phyloP scores from a whole-genome alignment of 2,113 vertebrate species.

The Gopherus flavomarginatus region DNA sequence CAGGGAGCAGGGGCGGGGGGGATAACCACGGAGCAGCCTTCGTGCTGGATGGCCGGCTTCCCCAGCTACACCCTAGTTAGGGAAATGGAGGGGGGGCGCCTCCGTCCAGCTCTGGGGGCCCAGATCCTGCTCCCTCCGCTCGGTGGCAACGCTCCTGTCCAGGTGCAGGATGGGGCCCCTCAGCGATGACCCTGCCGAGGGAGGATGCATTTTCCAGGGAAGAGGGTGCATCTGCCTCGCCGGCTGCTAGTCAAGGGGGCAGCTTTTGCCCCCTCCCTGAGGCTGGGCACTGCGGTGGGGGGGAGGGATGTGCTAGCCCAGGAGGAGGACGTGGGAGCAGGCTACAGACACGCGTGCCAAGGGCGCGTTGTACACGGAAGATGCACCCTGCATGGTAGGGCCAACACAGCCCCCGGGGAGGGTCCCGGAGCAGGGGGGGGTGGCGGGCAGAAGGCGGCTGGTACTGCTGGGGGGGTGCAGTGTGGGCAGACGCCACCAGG shows the following conservation, averaged over 20 bases:
- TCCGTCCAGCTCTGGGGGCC: background rate
- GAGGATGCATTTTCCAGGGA: no score
- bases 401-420: no score
- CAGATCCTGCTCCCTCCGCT: background rate
- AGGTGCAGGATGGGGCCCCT: background rate
- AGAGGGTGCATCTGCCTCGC: background rate
- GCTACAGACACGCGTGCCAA: no score
- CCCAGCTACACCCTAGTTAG: no score
- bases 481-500: background rate
- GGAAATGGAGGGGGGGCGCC: no score
- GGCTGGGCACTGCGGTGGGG: background rate
- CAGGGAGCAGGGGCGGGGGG: no score
- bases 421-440: no score
- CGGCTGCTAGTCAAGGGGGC: background rate
- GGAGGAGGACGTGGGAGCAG: no score
- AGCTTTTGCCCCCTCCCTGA: no score
- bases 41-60: background rate
- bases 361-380: background rate
- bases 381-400: background rate
- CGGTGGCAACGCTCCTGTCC: background rate
- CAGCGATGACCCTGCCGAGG: no score
- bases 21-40: background rate
- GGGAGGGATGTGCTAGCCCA: no score
- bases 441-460: no score
- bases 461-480: background rate